A percentile compares a stretch with the other conserved stretches of the same genome.
phyloP scores from a whole-genome alignment of 2,113 vertebrate species.

The Enhydra lutris region DNA sequence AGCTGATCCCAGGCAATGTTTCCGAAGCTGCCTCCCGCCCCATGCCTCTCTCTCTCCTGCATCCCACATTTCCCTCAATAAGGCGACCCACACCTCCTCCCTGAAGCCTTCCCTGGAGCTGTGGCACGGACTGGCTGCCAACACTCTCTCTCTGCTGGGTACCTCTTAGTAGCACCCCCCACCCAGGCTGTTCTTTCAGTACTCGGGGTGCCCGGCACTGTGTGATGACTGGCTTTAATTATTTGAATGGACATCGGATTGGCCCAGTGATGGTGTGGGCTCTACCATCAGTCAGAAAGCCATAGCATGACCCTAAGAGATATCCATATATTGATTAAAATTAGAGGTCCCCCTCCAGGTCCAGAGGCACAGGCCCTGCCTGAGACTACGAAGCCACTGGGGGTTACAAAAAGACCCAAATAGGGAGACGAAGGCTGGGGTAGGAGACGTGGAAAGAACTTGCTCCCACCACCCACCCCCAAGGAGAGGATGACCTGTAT shows the following conservation, averaged over 20 bases:
- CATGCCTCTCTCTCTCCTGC: background rate
- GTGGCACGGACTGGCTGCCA: rapidly evolving
- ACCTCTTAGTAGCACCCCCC: background rate
- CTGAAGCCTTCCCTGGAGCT: background rate
- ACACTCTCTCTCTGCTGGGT: background rate
- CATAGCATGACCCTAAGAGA: background rate
- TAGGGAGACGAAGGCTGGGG: background rate
- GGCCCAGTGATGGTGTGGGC: background rate
- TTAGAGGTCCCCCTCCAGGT: background rate
- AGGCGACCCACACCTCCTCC: background rate
- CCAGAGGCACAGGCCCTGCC: background rate
- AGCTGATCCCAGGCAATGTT: background rate
- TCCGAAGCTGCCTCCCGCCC: background rate
- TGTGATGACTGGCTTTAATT: background rate
- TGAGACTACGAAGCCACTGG: background rate
- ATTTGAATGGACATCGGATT: background rate
- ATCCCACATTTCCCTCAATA: background rate
- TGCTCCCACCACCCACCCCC: too few species aligned
- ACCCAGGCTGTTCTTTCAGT: background rate
- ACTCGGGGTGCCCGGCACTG: background rate
- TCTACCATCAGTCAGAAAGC: background rate
- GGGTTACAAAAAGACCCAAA: background rate
- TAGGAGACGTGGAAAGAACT: background rate
- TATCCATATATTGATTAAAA: background rate
- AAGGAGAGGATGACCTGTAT: background rate